These are phyloP conservation scores for Andrena marginata DNA, from an alignment of 2,888 invertebrate genomes.

Conservation along the genomic window DNA sequence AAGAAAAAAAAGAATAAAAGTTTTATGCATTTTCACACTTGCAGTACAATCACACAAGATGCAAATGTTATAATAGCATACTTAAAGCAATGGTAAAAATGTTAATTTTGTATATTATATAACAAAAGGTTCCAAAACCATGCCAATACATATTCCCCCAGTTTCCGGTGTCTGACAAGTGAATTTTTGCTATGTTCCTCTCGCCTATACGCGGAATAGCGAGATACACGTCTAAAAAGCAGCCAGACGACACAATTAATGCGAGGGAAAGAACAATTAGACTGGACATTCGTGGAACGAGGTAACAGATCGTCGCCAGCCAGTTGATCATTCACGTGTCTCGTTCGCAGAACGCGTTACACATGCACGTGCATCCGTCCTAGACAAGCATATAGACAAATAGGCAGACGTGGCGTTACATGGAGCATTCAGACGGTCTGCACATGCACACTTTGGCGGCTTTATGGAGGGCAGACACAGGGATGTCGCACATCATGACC, in stretches of 20 bases:
- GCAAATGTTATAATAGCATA: too few species aligned
- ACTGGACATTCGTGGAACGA: constrained; percentile 33
- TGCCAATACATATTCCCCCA: too few species aligned
- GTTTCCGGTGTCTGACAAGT: too few species aligned
- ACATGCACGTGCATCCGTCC: constrained; percentile 51
- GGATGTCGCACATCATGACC: constrained; percentile 47
- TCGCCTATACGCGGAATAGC: not conserved
- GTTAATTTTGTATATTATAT: too few species aligned
- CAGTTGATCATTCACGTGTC: constrained; percentile 51
- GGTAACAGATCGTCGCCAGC: constrained; percentile 50
- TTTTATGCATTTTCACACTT: too few species aligned
- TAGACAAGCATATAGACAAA: constrained; percentile 58
- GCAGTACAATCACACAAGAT: too few species aligned
- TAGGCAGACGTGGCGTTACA: constrained; percentile 53
- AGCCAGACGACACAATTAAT: constrained; percentile 19
- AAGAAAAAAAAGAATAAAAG: too few species aligned
- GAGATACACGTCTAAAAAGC: not conserved
- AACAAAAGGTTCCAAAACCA: too few species aligned
- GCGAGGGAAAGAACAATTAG: constrained; percentile 24
- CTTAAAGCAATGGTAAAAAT: too few species aligned
- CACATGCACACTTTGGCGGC: constrained; percentile 53
- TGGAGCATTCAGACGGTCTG: constrained; percentile 46
- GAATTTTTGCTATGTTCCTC: too few species aligned
- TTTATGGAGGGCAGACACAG: constrained; percentile 44
- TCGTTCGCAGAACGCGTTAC: constrained; percentile 49